phyloP scores from a whole-genome alignment of 2,888 invertebrate genomes.

The Lymantria monacha region DNA sequence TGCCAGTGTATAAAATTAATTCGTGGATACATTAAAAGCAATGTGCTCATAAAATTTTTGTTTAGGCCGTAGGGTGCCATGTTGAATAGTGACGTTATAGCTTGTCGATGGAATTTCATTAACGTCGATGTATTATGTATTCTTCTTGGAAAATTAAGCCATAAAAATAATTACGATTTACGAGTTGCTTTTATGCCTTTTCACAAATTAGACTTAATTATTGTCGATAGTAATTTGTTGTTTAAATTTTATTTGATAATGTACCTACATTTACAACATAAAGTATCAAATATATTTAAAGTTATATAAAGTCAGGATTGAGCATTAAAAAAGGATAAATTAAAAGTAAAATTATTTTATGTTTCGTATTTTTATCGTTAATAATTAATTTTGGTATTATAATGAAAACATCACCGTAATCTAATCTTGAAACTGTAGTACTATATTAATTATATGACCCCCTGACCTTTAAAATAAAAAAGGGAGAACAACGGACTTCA shows the following conservation, averaged over 20 bases:
- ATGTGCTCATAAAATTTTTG: constrained; percentile 54
- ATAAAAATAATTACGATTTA: constrained; percentile 14
- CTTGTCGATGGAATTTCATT: constrained; percentile 32
- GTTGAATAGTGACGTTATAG: constrained; percentile 44
- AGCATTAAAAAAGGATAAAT: too few species aligned
- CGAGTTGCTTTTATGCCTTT: not conserved
- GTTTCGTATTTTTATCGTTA: too few species aligned
- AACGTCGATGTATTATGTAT: constrained; percentile 14
- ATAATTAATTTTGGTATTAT: too few species aligned
- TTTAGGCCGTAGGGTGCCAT: constrained; percentile 47
- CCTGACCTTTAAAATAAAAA: too few species aligned
- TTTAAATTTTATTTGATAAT: not conserved
- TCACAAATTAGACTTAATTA: constrained; percentile 5
- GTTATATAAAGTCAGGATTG: too few species aligned
- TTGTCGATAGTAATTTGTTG: constrained; percentile 1
- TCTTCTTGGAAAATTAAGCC: constrained; percentile 16
- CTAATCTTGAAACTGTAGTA: too few species aligned
- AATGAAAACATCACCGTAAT: too few species aligned
- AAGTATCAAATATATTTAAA: too few species aligned
- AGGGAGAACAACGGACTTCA: constrained; percentile 25
- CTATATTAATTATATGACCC: too few species aligned
- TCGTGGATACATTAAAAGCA: constrained; percentile 44
- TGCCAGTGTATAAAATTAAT: constrained; percentile 33
- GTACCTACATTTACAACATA: not conserved
- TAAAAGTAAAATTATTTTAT: too few species aligned